phyloP scores from a whole-genome alignment of 1,140 invertebrate genomes.

The Drosophila equinoxialis region DNA sequence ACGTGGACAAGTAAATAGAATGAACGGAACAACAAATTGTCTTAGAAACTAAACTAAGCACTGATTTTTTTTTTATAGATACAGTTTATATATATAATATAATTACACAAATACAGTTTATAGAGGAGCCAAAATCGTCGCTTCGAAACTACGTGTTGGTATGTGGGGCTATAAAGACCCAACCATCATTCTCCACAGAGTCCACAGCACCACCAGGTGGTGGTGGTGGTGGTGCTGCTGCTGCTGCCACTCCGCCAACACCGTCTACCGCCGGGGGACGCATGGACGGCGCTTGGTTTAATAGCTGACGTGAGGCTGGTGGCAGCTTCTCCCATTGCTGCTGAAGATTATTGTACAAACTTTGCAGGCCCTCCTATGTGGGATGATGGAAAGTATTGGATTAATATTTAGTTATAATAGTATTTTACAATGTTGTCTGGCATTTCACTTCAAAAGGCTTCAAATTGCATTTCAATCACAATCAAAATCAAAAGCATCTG shows the following conservation, averaged over 20 bases:
- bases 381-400: not conserved
- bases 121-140: not conserved
- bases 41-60: constrained; percentile 7
- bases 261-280: not conserved
- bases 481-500: no score
- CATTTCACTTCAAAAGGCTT: no score
- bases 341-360: constrained; percentile 70
- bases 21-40: not conserved
- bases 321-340: constrained; percentile 66
- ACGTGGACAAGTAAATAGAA: not conserved
- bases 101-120: constrained; percentile 29
- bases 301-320: constrained; percentile 47
- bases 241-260: not conserved
- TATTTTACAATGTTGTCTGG: no score
- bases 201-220: constrained; percentile 10
- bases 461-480: no score
- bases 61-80: not conserved
- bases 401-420: no score
- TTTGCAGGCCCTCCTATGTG: constrained; percentile 61
- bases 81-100: constrained; percentile 12
- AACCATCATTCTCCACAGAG: constrained; percentile 57
- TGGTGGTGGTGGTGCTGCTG: not conserved
- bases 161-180: constrained; percentile 68
- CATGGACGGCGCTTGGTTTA: constrained; percentile 25
- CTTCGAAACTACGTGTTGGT: constrained; percentile 39